Evolutionary conservation across 2,113 vertebrate genomes (phyloP).

Genomic region (Dryoscopus gambensis): DNA sequence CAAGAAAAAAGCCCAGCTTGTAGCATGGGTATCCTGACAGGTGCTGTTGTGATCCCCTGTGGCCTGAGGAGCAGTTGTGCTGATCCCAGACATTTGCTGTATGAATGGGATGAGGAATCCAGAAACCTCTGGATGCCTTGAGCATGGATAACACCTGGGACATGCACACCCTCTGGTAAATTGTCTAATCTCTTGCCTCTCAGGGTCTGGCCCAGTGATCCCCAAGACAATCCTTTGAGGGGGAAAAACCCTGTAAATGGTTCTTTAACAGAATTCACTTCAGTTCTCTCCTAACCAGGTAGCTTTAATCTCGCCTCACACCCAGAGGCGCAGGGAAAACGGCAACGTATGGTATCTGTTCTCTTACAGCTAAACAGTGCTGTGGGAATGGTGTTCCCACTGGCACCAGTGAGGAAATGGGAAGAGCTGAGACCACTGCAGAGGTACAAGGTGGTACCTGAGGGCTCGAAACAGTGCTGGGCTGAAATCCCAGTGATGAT

Average conservation of each 20-base stretch:
- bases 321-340: not conserved
- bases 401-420: not conserved
- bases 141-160: fast-evolving
- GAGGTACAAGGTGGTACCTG: not conserved
- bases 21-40: not conserved
- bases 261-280: not conserved
- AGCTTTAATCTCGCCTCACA: not conserved
- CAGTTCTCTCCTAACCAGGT: not conserved
- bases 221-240: not conserved
- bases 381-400: not conserved
- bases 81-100: not conserved
- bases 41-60: not conserved
- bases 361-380: not conserved
- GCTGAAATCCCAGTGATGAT: not conserved
- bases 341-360: not conserved
- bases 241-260: fast-evolving
- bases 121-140: not conserved
- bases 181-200: not conserved
- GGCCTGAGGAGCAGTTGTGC: not conserved
- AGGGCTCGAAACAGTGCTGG: not conserved
- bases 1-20: fast-evolving
- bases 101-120: not conserved
- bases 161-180: not conserved
- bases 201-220: not conserved
- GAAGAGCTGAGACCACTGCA: not conserved